Percentiles rank a stretch among this genome's conserved stretches.
Evolutionary conservation across 2,797 vertebrate species (phyloP).

Genomic region (Onychomys arenicola): DNA sequence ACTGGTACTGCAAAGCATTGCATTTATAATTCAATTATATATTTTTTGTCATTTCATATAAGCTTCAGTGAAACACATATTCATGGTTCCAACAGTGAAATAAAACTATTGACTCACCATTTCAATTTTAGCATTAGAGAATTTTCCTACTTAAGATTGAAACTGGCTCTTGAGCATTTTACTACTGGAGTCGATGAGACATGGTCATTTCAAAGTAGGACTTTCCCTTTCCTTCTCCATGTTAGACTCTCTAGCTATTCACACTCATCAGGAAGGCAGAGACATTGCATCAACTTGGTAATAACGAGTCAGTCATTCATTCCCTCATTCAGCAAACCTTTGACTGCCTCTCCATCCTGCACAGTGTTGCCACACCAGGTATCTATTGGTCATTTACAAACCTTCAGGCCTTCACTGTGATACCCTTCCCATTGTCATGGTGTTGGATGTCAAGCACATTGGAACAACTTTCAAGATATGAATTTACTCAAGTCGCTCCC

Average conservation of each 20-base stretch:
- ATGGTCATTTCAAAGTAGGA: neutral
- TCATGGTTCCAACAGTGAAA: neutral
- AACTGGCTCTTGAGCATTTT: neutral
- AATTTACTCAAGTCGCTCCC: neutral
- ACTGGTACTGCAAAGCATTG: neutral
- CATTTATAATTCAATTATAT: neutral
- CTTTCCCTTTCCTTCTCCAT: neutral
- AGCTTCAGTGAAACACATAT: neutral
- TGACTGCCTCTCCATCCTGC: too few species aligned
- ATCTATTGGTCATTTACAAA: neutral
- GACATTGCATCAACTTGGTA: neutral
- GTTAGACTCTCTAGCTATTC: neutral
- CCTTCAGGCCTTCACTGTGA: accelerated
- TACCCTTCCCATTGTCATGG: accelerated
- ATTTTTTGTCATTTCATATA: slow-evolving; percentile 11
- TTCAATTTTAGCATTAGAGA: slow-evolving; percentile 8
- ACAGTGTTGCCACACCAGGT: neutral
- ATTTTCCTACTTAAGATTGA: neutral
- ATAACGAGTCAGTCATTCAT: too few species aligned
- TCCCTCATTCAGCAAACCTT: neutral
- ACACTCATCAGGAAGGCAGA: neutral
- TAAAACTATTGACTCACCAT: neutral
- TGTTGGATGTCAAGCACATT: neutral
- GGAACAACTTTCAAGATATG: neutral
- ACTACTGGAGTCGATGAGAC: neutral